Evolutionary conservation across 2,797 vertebrate species (phyloP).

Genomic region (Malurus leucopterus): DNA sequence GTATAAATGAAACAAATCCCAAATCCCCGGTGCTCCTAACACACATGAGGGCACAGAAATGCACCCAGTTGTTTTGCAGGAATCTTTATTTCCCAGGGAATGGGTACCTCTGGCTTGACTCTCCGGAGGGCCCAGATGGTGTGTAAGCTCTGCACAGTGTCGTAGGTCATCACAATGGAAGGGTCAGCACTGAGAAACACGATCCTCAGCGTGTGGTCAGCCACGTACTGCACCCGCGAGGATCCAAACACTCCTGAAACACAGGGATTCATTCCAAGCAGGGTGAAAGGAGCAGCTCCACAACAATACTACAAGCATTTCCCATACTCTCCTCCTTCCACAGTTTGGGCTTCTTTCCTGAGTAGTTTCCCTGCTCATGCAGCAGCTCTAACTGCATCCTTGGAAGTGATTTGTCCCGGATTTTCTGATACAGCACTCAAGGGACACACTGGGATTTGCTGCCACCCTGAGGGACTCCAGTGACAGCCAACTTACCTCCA

Average conservation of each 20-base stretch:
- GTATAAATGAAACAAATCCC: background rate
- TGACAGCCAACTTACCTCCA: conserved; percentile 74
- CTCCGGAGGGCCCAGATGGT: conserved; percentile 88
- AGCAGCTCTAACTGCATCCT: background rate
- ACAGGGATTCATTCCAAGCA: background rate
- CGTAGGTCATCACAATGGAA: conserved; percentile 91
- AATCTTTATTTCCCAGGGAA: background rate
- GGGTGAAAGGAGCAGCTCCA: background rate
- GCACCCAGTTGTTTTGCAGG: accelerated
- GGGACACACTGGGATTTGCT: background rate
- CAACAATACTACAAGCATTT: accelerated
- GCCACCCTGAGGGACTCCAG: background rate
- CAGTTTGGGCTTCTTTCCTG: background rate
- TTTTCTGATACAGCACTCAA: background rate
- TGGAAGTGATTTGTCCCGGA: background rate
- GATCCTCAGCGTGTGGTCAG: conserved; percentile 85
- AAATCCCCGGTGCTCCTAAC: background rate
- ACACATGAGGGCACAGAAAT: accelerated
- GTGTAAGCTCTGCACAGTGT: conserved; percentile 86
- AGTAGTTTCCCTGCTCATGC: background rate
- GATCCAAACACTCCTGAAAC: conserved; percentile 81
- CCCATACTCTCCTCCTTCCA: background rate
- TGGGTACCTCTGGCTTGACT: conserved; percentile 85
- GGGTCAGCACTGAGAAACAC: conserved; percentile 86
- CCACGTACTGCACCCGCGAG: conserved; percentile 85